phyloP scores from a whole-genome alignment of 2,888 invertebrate genomes.

The Notodonta dromedarius region DNA sequence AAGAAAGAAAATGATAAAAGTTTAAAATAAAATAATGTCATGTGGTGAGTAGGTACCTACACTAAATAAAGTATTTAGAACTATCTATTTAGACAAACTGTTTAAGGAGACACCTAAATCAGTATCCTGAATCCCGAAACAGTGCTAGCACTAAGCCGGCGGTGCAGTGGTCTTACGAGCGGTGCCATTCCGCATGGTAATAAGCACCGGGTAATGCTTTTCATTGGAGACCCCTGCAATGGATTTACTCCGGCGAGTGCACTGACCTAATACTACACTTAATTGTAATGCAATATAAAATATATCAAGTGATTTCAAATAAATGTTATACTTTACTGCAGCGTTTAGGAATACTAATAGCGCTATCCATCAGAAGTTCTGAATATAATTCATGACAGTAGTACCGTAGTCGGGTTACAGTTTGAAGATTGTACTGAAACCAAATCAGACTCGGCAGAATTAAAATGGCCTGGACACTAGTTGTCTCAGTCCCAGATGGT shows the following conservation, averaged over 20 bases:
- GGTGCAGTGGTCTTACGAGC: slow-evolving; percentile 17
- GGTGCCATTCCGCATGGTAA: slow-evolving; percentile 34
- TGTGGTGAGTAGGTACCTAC: too few relatives aligned
- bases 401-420: too few relatives aligned
- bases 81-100: background rate
- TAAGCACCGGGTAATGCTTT: slow-evolving; percentile 27
- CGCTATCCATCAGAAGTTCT: too few relatives aligned
- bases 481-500: background rate
- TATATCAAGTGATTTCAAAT: too few relatives aligned
- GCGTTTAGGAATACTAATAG: too few relatives aligned
- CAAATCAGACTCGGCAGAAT: background rate
- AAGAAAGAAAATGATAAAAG: too few relatives aligned
- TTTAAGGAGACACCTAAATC: background rate
- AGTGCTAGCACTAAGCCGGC: slow-evolving; percentile 7
- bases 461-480: background rate
- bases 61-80: too few relatives aligned
- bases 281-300: too few relatives aligned
- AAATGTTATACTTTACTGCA: too few relatives aligned
- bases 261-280: background rate
- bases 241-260: slow-evolving; percentile 9
- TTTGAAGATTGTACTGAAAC: too few relatives aligned
- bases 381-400: too few relatives aligned
- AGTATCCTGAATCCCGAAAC: slow-evolving; percentile 12
- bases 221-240: slow-evolving; percentile 29
- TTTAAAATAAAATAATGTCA: too few relatives aligned